These are phyloP conservation scores for Catharus bicknelli DNA, from an alignment of 2,113 vertebrate species.

Conservation along the genomic window DNA sequence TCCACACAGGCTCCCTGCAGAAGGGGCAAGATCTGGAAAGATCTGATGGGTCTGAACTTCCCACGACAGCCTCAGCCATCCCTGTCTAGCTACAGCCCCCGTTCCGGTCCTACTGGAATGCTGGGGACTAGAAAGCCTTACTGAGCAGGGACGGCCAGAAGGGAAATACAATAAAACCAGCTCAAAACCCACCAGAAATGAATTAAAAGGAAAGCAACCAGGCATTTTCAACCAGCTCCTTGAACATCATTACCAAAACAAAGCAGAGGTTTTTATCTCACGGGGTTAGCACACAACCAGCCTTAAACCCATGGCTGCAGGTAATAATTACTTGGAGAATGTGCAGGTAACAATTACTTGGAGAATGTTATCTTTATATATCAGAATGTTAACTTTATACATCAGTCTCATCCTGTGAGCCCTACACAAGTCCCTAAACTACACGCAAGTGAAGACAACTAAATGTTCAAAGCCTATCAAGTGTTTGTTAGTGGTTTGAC, in stretches of 20 bases:
- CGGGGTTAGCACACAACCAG: not conserved
- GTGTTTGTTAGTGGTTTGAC: accelerated
- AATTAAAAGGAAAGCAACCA: not conserved
- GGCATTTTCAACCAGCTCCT: not conserved
- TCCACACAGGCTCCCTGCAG: not conserved
- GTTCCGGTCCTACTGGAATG: too few relatives aligned
- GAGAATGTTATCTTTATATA: not conserved
- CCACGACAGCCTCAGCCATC: not conserved
- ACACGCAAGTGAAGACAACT: accelerated
- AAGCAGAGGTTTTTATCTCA: not conserved
- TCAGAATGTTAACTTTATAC: not conserved
- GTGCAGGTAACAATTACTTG: too few relatives aligned
- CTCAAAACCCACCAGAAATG: not conserved
- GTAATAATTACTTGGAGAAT: not conserved
- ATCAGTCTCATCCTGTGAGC: accelerated
- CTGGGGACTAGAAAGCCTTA: not conserved
- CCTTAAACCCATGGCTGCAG: not conserved
- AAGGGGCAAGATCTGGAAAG: not conserved
- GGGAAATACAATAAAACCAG: not conserved
- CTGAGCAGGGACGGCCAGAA: not conserved
- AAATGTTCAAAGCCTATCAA: accelerated
- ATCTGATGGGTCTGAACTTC: not conserved
- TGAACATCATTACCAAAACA: not conserved
- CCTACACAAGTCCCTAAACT: not conserved
- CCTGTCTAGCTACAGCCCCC: not conserved